These are phyloP conservation scores for human (Homo sapiens) DNA, from an alignment of 2,113 vertebrate genomes.

Conservation along the genomic window DNA sequence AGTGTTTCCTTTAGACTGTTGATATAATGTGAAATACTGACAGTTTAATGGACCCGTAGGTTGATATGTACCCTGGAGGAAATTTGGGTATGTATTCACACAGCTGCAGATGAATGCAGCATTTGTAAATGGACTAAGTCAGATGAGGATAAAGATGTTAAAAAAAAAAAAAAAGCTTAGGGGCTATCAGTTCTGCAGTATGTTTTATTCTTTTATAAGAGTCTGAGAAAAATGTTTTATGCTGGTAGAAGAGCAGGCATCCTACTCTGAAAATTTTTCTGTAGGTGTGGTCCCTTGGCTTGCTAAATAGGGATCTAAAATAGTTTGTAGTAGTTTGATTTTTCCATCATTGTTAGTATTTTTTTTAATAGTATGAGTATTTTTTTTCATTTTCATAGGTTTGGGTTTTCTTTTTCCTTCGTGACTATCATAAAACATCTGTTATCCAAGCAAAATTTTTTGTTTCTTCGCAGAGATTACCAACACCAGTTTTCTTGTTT, in stretches of 20 bases:
- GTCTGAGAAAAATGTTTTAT: conserved; percentile 28
- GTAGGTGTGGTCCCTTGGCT: not conserved
- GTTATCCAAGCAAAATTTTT: not conserved
- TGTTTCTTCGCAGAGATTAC: not conserved
- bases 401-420: no score
- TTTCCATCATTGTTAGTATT: not conserved
- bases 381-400: not conserved
- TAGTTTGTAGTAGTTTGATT: not conserved
- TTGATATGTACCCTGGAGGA: conserved; percentile 25
- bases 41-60: conserved; percentile 51
- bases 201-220: conserved; percentile 37
- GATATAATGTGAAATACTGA: conserved; percentile 44
- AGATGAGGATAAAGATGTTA: conserved; percentile 39
- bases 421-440: no score
- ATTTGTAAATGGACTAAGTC: conserved; percentile 45
- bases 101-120: not conserved
- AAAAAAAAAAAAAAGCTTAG: not conserved
- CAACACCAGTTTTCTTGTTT: not conserved
- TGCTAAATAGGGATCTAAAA: not conserved
- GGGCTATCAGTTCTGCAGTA: not conserved
- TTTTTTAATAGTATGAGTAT: not conserved
- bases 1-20: conserved; percentile 52
- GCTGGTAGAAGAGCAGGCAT: not conserved
- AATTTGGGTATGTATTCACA: not conserved
- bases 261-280: not conserved